Percentiles rank a stretch among this genome's conserved stretches.
Evolutionary conservation across 2,797 vertebrate species (phyloP).

Genomic region (Myiotriccus ornatus): DNA sequence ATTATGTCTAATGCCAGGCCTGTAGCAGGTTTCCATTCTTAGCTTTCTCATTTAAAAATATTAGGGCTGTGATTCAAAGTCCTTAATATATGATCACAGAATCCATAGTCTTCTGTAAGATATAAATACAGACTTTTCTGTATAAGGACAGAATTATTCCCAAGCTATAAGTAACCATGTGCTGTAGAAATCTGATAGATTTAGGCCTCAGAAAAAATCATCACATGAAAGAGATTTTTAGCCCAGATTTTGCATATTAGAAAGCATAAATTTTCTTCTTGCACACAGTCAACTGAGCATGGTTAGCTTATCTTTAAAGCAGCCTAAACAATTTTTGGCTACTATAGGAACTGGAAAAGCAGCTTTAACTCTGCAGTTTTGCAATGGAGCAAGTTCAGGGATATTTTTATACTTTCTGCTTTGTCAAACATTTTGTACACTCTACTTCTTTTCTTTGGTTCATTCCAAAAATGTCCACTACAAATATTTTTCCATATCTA

Average conservation of each 20-base stretch:
- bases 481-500: slow-evolving; percentile 74
- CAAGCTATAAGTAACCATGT: background rate
- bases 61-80: background rate
- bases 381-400: slow-evolving; percentile 31
- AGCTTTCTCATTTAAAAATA: background rate
- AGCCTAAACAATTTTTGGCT: slow-evolving; percentile 8
- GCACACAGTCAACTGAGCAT: background rate
- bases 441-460: slow-evolving; percentile 52
- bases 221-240: background rate
- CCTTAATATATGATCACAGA: background rate
- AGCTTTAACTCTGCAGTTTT: slow-evolving; percentile 32
- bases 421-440: slow-evolving; percentile 57
- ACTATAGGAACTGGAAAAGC: slow-evolving; percentile 19
- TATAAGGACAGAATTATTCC: background rate
- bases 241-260: background rate
- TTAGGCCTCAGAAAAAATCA: background rate
- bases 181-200: background rate
- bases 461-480: slow-evolving; percentile 61
- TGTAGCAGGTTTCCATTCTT: background rate
- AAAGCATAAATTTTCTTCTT: background rate
- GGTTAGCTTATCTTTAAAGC: background rate
- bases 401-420: slow-evolving; percentile 63
- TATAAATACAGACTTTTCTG: background rate
- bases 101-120: background rate
- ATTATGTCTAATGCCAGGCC: background rate